Percentiles rank a stretch among this genome's conserved stretches.
Evolutionary conservation across 2,888 invertebrate species (phyloP).

Genomic region (Macaria notata): DNA sequence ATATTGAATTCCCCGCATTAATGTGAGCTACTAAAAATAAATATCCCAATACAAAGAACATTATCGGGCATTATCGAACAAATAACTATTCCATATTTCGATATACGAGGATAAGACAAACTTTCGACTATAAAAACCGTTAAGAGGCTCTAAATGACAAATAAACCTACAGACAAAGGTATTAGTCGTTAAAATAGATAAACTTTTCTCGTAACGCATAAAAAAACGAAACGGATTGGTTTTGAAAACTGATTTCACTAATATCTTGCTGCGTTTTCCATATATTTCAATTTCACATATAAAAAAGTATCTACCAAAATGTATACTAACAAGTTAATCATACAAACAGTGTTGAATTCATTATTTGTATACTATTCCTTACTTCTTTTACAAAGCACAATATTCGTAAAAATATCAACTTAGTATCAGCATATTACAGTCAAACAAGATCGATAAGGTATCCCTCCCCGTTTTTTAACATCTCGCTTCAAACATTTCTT

Average conservation of each 20-base stretch:
- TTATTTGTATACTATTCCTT: too few relatives aligned
- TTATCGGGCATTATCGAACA: conserved; percentile 32
- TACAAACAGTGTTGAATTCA: too few relatives aligned
- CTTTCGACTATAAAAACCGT: conserved; percentile 65
- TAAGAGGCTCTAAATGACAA: conserved; percentile 56
- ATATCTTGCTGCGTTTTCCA: neutral
- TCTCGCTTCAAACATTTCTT: conserved; percentile 24
- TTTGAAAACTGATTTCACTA: conserved; percentile 38
- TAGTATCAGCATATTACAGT: neutral
- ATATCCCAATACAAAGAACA: conserved; percentile 27
- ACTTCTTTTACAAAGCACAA: too few relatives aligned
- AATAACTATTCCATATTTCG: conserved; percentile 55
- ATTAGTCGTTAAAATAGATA: conserved; percentile 50
- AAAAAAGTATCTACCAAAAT: too few relatives aligned
- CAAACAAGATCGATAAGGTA: neutral
- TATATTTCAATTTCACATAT: too few relatives aligned
- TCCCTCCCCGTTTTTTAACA: conserved; percentile 1
- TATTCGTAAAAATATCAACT: too few relatives aligned
- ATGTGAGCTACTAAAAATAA: conserved; percentile 22
- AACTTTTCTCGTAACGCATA: conserved; percentile 57
- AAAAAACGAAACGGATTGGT: conserved; percentile 48
- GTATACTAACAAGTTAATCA: too few relatives aligned
- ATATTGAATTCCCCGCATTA: neutral
- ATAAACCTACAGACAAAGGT: conserved; percentile 56
- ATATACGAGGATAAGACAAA: conserved; percentile 50